Evolutionary conservation across 2,888 invertebrate species (phyloP), one percentile per base, ranked within the genome.

Genomic region (Neoscelio sp.): DNA sequence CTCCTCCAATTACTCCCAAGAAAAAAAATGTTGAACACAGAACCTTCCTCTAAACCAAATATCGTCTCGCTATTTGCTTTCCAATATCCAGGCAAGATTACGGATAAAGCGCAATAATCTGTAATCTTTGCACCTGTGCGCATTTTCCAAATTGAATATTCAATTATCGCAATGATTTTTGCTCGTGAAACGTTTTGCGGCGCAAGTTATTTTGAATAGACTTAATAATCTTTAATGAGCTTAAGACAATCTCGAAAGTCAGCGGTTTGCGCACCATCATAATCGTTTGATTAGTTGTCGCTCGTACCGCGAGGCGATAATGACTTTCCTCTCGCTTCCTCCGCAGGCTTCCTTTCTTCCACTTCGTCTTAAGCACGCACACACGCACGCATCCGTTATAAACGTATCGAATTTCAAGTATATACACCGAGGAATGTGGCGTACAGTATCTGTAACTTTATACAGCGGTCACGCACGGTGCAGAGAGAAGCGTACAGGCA

Each of bases 351-450:
- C 35, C 40, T 38, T 20, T 58, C 12, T 52, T n/a, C n/a, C n/a
- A n/a, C 46, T 52, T 12, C 35, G 12, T 18, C 18, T 2, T 5
- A 12, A 46, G 13, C n/a, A 26, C 33, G 15, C 5, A 38, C 38
- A 46, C 35, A 12, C 26, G 50, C 30, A 46, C 18, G 28, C 48
- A 62, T 54, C 48, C 67, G 74, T 67, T 68, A 73, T 52, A 82
- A 82, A 83, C 81, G 79, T 85, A 86, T 87, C 84, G 86, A 86
- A 87, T 87, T 86, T 87, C 86, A 83, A 75, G 81, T 82, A 60
- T 82, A 80, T 73, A 68, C 71, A 75, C 82, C 82, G 82, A 81
- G 85, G 86, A 87, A 87, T 87, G 86, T 81, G 65, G 78, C 65
- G 82, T 81, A 80, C 76, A 82, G 78, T 80, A 62, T 79, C 78